phyloP scores from a whole-genome alignment of 2,797 vertebrate genomes.

The Eospalax fontanierii region DNA sequence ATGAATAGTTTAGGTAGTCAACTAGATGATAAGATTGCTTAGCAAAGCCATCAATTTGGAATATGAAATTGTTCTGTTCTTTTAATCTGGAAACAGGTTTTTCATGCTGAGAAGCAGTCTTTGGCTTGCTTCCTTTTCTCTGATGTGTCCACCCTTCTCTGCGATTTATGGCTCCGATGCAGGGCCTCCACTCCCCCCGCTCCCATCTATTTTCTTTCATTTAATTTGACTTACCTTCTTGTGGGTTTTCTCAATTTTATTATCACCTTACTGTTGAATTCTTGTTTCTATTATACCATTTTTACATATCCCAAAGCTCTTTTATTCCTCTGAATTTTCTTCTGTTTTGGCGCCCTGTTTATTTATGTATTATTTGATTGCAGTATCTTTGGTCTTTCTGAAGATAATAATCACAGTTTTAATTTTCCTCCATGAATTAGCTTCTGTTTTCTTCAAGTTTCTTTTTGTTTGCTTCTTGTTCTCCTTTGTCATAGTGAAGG shows the following conservation, averaged over 20 bases:
- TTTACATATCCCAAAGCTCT: not conserved
- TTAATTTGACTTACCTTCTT: not conserved
- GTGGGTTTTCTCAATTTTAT: constrained; percentile 8
- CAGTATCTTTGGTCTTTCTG: not conserved
- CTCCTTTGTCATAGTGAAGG: not conserved
- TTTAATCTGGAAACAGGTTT: not conserved
- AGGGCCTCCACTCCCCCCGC: not conserved
- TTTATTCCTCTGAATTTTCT: constrained; percentile 15
- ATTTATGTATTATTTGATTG: not conserved
- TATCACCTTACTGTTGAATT: not conserved
- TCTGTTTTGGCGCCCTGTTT: not conserved
- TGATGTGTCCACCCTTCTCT: not conserved
- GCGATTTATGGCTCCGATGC: not conserved
- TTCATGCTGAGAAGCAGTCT: not conserved
- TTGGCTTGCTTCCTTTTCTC: not conserved
- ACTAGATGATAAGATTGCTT: not conserved
- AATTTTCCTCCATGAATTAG: not conserved
- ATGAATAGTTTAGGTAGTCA: not conserved
- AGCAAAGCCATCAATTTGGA: not conserved
- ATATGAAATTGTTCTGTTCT: not conserved
- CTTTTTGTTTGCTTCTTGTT: not conserved
- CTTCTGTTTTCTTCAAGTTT: not conserved
- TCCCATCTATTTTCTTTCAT: not conserved
- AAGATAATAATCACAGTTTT: not conserved
- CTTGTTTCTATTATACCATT: not conserved